Conservation (phyloP, 2,888 invertebrate genomes). For the Hesperia comma region DNA sequence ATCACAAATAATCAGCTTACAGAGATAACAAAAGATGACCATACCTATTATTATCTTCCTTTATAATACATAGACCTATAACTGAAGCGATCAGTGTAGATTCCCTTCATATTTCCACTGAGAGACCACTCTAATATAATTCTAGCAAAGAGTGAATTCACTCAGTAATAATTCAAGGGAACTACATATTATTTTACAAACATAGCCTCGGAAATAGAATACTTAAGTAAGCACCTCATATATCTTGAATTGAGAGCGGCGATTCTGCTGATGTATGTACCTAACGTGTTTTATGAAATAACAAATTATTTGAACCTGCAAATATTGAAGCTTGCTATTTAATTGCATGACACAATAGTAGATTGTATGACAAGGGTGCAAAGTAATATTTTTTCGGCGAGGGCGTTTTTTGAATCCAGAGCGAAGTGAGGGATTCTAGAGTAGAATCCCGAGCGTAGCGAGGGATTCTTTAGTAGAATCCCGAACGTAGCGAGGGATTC, state of each 20-base stretch:
- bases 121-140: slow-evolving; percentile 31
- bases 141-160: slow-evolving; percentile 37
- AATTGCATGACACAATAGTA: too few species aligned
- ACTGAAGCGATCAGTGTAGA: slow-evolving; percentile 15
- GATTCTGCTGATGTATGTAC: slow-evolving; percentile 25
- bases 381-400: too few species aligned
- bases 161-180: slow-evolving; percentile 63
- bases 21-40: neutral
- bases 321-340: too few species aligned
- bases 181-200: slow-evolving; percentile 62
- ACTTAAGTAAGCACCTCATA: slow-evolving; percentile 70
- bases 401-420: too few species aligned
- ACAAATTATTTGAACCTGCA: neutral
- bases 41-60: neutral
- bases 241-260: slow-evolving; percentile 61
- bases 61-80: slow-evolving; percentile 11
- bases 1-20: neutral
- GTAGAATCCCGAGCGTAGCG: too few species aligned
- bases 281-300: slow-evolving; percentile 19
- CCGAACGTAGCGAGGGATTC: too few species aligned
- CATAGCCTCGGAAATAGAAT: slow-evolving; percentile 69
- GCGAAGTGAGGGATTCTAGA: too few species aligned
- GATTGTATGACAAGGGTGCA: too few species aligned
- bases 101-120: slow-evolving; percentile 28
- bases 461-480: too few species aligned